Evolutionary conservation across 2,888 invertebrate species (phyloP), one percentile per base, ranked within the genome.

Genomic region (Catotricha subobsoleta): DNA sequence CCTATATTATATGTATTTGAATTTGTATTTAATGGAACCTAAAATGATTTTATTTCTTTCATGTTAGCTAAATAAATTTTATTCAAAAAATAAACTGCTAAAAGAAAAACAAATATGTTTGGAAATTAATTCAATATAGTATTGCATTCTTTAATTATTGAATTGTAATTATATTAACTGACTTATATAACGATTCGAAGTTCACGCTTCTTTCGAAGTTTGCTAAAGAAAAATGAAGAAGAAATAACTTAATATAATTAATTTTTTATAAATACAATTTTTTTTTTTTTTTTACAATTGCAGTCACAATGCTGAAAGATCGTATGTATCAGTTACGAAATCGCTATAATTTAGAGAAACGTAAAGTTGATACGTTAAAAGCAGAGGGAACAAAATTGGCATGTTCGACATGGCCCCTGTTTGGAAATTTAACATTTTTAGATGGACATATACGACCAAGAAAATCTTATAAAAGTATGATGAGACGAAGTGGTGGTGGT

Each of bases 281-380:
- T 28, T 36, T 10, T 3, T 15, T 37, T 18, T 16, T 37, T 15
- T 18, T 16, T 27, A 18, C 15, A 5, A 25, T 25, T 15, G n/a
- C 41, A 62, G 62, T 57, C 34, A 54, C 56, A 12, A 51, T 59
- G 21, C 48, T 63, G 12, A 60, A 60, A 43, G 63, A 63, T 48
- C 62, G 63, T 2, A 62, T 63, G 57, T 52, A 59, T 8, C 62
- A 62, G 36, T 46, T 63, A n/a, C 52, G 63, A 23, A 63, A 63
- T 52, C 63, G 63, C 9, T 63, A 62, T 31, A 63, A 62, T 48
- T 54, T 63, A 23, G 63, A 63, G 44, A 62, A 62, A 44, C 53
- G 63, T 10, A 60, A 62, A 4, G 45, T 62, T n/a, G 62, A 62
- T 40, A 9, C 28, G 2, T 20, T 39, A 23, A 46, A 52, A 2